Conservation (phyloP, 1,140 invertebrate genomes). For the Megathymus violae region DNA sequence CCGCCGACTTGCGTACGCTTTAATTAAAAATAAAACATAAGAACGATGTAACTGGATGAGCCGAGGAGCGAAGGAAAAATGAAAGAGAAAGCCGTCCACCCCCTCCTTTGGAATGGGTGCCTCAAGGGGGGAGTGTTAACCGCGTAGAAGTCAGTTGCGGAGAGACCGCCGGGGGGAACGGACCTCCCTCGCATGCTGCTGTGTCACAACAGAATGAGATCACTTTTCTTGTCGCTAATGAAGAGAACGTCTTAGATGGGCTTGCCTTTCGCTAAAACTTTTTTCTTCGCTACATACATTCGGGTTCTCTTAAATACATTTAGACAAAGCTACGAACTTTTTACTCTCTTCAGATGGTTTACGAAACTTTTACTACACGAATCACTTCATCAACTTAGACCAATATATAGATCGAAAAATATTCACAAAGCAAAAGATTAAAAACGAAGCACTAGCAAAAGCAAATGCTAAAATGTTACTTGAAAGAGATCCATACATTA, state of each 20-base stretch:
- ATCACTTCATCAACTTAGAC: neutral
- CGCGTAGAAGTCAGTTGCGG: constrained; percentile 74
- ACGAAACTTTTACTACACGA: constrained; percentile 4
- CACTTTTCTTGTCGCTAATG: constrained; percentile 82
- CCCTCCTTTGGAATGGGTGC: constrained; percentile 50
- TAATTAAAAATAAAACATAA: constrained; percentile 84
- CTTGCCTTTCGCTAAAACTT: constrained; percentile 55
- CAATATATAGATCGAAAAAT: neutral
- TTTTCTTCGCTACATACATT: constrained; percentile 44
- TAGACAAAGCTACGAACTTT: constrained; percentile 2
- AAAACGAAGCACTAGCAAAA: constrained; percentile 24
- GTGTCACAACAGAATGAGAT: constrained; percentile 79
- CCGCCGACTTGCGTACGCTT: constrained; percentile 82
- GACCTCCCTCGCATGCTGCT: constrained; percentile 70
- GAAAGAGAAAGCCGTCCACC: constrained; percentile 82
- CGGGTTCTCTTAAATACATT: constrained; percentile 22
- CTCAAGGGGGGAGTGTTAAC: constrained; percentile 51
- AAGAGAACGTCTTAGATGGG: constrained; percentile 75
- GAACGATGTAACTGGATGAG: constrained; percentile 84
- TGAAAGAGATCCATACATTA: constrained; percentile 41
- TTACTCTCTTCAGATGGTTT: neutral
- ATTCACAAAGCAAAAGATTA: constrained; percentile 8
- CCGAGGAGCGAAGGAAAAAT: constrained; percentile 83
- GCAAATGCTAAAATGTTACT: constrained; percentile 7
- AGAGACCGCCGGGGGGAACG: constrained; percentile 66